Base-by-base conservation (phyloP, 2,797 vertebrate genomes). In the Danio choprae region DNA sequence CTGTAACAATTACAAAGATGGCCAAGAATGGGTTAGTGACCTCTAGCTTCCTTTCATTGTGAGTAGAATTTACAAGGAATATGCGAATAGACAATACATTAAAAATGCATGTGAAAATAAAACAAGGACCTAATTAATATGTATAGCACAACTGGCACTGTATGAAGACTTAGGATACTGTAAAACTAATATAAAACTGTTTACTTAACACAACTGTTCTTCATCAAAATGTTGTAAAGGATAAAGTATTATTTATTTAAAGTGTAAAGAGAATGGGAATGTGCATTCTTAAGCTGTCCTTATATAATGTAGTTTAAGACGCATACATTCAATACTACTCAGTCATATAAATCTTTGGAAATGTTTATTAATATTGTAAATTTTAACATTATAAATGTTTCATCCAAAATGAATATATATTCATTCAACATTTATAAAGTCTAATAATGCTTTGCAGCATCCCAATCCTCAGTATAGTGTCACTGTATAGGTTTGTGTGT, bases 1-100 rank as follows among this genome's bases (percentile, higher is more conserved):
- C 89, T 84, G 92, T 89, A 90, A 91, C 91, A 93, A 93, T 91
- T 93, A 92, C 86, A 87, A 87, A 58, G 82, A 80, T 85, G 89
- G 71, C 60, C 74, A 84, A 86, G 87, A 90, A 88, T 90, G 90
- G 91, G 90, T 90, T 91, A 91, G 90, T 89, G 89, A 90, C 92
- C 90, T 91, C 84, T 82, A 40, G 90, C 90, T 89, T 89, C 20
- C 0, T 88, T 86, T 16, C 6, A 58, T 36, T 76, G 38, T 48
- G 46, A 18, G 22, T 20, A 43, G 60, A 64, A 56, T 67, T 6
- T 56, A 67, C n/a, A 55, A 15, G 48, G 9, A 41, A 41, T 6
- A 48, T 74, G 46, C 13, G 58, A 62, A 74, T 15, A 50, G 29
- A 63, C 4, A 38, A 74, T 48, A 51, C 12, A 75, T 63, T 63